phyloP scores from a whole-genome alignment of 2,888 invertebrate species.

The Apodemia mormo region DNA sequence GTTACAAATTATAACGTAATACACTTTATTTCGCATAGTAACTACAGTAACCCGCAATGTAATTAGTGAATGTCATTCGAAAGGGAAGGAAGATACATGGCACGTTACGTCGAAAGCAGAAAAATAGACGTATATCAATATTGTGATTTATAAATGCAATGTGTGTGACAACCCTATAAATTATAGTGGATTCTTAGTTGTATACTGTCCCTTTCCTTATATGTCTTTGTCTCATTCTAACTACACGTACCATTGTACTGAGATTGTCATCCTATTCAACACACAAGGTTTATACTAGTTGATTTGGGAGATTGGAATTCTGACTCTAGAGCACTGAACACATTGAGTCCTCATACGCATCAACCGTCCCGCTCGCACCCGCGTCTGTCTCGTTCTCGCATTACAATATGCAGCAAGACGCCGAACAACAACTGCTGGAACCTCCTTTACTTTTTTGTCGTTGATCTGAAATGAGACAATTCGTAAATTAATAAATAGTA shows the following conservation, averaged over 20 bases:
- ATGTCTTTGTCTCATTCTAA: background rate
- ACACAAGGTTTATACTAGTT: conserved; percentile 29
- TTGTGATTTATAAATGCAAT: background rate
- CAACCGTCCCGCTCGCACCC: conserved; percentile 51
- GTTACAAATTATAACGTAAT: no score
- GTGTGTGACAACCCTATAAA: background rate
- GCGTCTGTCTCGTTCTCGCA: conserved; percentile 40
- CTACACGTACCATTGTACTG: background rate
- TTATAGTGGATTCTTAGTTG: background rate
- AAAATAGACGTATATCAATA: no score
- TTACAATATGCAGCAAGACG: conserved; percentile 97
- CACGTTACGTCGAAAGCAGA: no score
- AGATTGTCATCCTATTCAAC: conserved; percentile 12
- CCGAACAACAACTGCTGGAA: conserved; percentile 96
- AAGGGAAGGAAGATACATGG: no score
- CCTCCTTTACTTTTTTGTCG: conserved; percentile 97
- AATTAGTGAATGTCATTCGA: no score
- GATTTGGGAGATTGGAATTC: conserved; percentile 52
- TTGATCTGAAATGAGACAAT: conserved; percentile 88
- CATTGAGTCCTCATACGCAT: conserved; percentile 56
- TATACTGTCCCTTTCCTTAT: background rate
- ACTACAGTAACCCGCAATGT: no score
- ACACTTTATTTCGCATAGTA: no score
- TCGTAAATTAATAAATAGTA: conserved; percentile 26
- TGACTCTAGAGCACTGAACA: conserved; percentile 64